Conservation (phyloP, 2,113 vertebrate species). For the Tenebrosternarchus preto region DNA sequence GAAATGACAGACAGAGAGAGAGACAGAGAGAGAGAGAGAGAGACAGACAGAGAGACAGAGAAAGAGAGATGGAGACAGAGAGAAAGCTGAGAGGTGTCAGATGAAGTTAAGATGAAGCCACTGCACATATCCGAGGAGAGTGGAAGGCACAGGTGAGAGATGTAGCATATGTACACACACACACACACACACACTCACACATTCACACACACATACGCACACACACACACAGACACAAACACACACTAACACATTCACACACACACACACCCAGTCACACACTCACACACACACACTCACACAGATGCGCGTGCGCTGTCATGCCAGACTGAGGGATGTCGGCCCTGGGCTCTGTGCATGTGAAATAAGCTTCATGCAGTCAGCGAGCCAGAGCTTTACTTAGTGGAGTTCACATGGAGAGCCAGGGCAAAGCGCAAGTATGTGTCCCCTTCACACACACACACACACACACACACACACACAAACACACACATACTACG, state of each 20-base stretch:
- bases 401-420: constrained; percentile 64
- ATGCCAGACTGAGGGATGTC: neutral
- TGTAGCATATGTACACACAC: neutral
- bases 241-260: neutral
- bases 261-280: neutral
- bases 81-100: constrained; percentile 12
- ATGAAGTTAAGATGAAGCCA: constrained; percentile 39
- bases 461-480: neutral
- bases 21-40: constrained; percentile 22
- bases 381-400: constrained; percentile 66
- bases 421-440: constrained; percentile 42
- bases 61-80: neutral
- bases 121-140: constrained; percentile 1
- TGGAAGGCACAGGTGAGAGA: neutral
- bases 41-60: constrained; percentile 9
- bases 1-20: constrained; percentile 6
- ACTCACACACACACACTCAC: neutral
- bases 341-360: constrained; percentile 38
- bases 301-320: too few species aligned
- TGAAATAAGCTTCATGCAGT: constrained; percentile 67
- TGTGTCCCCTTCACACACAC: constrained; percentile 30
- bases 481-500: constrained; percentile 2
- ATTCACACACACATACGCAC: neutral
- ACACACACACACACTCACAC: neutral
- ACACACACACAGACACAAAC: constrained; percentile 2